A percentile compares a stretch with the other conserved stretches of the same genome.
Evolutionary conservation across 1,140 invertebrate species (phyloP).

Genomic region (Caenorhabditis briggsae): DNA sequence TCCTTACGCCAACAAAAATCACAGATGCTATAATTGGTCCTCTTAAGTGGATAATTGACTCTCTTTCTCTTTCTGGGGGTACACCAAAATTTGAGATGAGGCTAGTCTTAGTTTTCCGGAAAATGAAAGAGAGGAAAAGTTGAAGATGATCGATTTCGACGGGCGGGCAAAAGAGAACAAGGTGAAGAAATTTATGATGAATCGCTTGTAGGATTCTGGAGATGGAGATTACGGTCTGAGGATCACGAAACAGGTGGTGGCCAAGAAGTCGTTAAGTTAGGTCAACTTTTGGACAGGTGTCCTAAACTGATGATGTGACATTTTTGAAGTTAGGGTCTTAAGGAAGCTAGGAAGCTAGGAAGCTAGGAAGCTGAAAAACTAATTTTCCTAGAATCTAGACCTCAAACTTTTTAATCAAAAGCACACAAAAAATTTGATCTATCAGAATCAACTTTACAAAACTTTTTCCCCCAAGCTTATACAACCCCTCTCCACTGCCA

Average conservation of each 20-base stretch:
- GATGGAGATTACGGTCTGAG: no score
- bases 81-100: conserved; percentile 43
- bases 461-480: not conserved
- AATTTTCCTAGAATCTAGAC: no score
- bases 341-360: no score
- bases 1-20: conserved; percentile 8
- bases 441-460: no score
- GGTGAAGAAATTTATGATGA: no score
- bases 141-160: conserved; percentile 30
- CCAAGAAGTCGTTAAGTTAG: no score
- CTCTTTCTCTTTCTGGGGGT: not conserved
- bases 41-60: conserved; percentile 47
- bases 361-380: no score
- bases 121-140: not conserved
- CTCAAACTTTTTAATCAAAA: no score
- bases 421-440: no score
- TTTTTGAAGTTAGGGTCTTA: no score
- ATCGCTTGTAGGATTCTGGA: no score
- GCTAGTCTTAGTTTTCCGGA: not conserved
- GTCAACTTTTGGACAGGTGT: not conserved
- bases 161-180: not conserved
- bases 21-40: conserved; percentile 51
- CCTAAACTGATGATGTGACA: not conserved
- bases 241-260: no score
- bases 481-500: not conserved